Percentiles rank a stretch among this genome's conserved stretches.
These are phyloP conservation scores for Tetranychus truncatus DNA, from an alignment of 2,888 invertebrate genomes.

Conservation along the genomic window DNA sequence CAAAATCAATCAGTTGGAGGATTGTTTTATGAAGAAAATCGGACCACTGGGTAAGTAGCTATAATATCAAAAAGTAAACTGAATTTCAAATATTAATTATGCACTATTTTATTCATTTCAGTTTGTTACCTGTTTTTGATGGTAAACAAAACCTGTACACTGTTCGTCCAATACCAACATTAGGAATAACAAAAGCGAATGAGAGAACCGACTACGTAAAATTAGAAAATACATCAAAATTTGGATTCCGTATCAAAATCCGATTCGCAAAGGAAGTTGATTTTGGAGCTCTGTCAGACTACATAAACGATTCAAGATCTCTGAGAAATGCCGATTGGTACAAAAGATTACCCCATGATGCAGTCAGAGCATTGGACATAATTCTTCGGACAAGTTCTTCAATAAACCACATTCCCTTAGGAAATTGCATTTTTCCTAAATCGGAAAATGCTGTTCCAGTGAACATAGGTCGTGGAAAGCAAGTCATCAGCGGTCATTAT, in stretches of 20 bases:
- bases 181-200: not conserved
- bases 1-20: too few relatives aligned
- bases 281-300: not conserved
- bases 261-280: not conserved
- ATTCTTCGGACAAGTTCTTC: conserved; percentile 9
- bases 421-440: not conserved
- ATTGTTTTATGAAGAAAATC: too few relatives aligned
- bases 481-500: conserved; percentile 19
- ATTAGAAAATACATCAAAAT: not conserved
- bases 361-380: conserved; percentile 13
- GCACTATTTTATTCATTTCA: not conserved
- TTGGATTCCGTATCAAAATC: not conserved
- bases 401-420: conserved; percentile 7
- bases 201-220: not conserved
- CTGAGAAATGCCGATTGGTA: not conserved
- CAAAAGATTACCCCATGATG: not conserved
- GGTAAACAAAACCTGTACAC: not conserved
- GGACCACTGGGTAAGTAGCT: too few relatives aligned
- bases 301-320: not conserved
- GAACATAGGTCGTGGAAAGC: not conserved
- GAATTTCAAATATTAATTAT: too few relatives aligned
- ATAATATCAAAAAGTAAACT: too few relatives aligned
- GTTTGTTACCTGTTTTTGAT: conserved; percentile 4
- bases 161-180: not conserved
- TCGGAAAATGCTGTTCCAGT: not conserved